Percentiles rank a stretch among this genome's conserved stretches.
Conservation (phyloP, 2,113 vertebrate species). For the Sphaerodactylus townsendi region DNA sequence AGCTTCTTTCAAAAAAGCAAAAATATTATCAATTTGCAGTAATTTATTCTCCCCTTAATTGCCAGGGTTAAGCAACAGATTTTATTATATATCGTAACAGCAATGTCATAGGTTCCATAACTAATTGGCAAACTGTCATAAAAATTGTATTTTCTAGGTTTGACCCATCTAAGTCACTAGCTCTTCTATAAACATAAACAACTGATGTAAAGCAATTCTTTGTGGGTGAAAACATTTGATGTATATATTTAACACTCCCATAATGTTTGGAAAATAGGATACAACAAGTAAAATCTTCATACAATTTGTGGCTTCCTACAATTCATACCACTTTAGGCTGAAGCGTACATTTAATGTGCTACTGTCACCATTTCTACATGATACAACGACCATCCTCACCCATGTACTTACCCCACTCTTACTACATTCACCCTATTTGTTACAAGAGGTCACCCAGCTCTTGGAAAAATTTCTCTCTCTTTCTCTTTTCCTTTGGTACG, state of each 20-base stretch:
- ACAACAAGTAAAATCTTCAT: neutral
- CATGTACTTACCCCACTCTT: neutral
- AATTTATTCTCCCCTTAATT: conserved; percentile 54
- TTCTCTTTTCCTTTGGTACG: too few species aligned
- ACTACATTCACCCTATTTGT: neutral
- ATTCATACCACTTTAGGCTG: neutral
- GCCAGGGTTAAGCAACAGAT: conserved; percentile 40
- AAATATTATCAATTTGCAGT: conserved; percentile 55
- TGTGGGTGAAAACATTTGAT: conserved; percentile 39
- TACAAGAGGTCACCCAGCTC: neutral
- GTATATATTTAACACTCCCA: conserved; percentile 38
- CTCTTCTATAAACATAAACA: conserved; percentile 28
- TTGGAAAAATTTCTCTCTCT: too few species aligned
- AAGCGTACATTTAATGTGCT: neutral
- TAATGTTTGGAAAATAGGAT: conserved; percentile 62
- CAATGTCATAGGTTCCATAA: conserved; percentile 45
- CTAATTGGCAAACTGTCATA: conserved; percentile 54
- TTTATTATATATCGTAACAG: conserved; percentile 50
- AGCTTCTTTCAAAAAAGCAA: conserved; percentile 54
- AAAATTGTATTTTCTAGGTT: conserved; percentile 46
- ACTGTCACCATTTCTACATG: neutral
- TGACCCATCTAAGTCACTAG: conserved; percentile 14
- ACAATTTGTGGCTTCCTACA: neutral
- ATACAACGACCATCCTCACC: neutral
- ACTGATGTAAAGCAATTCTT: conserved; percentile 51